A percentile compares a stretch with the other conserved stretches of the same genome.
These are phyloP conservation scores for Metacarcinus magister DNA, from an alignment of 2,888 invertebrate species.

Conservation along the genomic window DNA sequence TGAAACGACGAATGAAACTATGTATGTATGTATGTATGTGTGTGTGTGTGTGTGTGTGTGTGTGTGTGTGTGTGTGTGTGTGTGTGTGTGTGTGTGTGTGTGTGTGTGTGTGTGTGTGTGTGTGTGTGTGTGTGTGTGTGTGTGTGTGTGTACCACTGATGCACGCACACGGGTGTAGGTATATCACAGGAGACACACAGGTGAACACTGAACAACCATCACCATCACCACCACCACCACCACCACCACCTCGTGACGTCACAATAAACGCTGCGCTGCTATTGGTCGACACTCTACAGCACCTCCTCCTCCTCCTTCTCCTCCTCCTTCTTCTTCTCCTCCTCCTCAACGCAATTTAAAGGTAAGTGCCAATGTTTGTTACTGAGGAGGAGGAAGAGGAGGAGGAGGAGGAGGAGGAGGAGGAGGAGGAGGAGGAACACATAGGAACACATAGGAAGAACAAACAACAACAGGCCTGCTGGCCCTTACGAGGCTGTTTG, in stretches of 20 bases:
- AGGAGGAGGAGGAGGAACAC: neutral
- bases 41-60: constrained; percentile 45
- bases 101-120: constrained; percentile 59
- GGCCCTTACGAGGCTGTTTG: no score
- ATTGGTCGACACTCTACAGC: neutral
- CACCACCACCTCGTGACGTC: neutral
- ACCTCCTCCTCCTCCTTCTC: neutral
- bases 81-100: constrained; percentile 50
- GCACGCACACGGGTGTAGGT: neutral
- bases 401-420: constrained; percentile 17
- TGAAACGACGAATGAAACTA: neutral
- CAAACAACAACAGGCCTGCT: no score
- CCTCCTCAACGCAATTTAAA: neutral
- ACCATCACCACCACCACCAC: constrained; percentile 46
- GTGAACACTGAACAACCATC: neutral
- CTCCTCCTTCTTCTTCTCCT: neutral
- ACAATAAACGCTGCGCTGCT: neutral
- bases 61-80: constrained; percentile 47
- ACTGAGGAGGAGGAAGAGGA: constrained; percentile 23
- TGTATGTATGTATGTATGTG: neutral
- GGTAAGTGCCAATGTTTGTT: neutral
- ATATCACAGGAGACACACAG: neutral
- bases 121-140: constrained; percentile 53
- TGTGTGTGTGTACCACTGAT: neutral
- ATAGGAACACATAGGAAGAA: no score